phyloP scores from a whole-genome alignment of 2,113 vertebrate genomes.

The Muscicapa adusta region DNA sequence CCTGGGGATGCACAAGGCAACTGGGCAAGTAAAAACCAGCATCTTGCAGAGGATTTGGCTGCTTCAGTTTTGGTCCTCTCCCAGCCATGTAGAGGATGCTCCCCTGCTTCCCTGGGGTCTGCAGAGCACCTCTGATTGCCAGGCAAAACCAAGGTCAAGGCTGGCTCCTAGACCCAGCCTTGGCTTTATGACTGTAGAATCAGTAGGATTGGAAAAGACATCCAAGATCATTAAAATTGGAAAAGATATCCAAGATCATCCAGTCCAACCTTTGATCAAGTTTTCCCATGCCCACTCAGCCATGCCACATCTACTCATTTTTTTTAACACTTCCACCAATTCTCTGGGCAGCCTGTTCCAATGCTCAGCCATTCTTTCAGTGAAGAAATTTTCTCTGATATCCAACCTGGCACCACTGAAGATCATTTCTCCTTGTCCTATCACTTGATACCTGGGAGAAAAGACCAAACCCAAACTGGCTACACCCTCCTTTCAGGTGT shows the following conservation, averaged over 20 bases:
- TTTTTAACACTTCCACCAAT: neutral
- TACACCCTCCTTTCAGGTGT: neutral
- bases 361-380: neutral
- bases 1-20: neutral
- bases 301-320: neutral
- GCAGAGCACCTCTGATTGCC: rapidly evolving
- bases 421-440: neutral
- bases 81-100: rapidly evolving
- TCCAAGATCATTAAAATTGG: neutral
- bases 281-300: rapidly evolving
- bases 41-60: neutral
- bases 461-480: neutral
- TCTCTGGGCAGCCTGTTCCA: neutral
- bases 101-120: neutral
- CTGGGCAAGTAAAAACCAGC: neutral
- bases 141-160: neutral
- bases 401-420: neutral
- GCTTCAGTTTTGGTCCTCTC: neutral
- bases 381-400: neutral
- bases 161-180: neutral
- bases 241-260: neutral
- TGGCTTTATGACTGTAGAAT: neutral
- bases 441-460: neutral
- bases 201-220: neutral
- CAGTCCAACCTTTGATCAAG: neutral